A percentile compares a stretch with the other conserved stretches of the same genome.
phyloP scores from a whole-genome alignment of 1,140 invertebrate species.

The Atta cephalotes region DNA sequence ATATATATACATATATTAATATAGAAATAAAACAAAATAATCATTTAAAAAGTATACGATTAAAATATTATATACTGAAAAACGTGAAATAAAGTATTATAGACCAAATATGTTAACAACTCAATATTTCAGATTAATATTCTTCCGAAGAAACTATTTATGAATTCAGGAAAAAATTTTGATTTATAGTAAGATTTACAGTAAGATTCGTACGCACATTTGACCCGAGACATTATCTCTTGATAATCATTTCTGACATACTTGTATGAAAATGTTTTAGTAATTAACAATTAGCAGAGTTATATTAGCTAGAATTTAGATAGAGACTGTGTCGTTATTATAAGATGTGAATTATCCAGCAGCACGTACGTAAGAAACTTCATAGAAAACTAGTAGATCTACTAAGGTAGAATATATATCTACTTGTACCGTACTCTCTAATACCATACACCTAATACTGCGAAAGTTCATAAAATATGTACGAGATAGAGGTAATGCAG shows the following conservation, averaged over 20 bases:
- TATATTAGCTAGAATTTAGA: neutral
- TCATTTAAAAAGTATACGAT: neutral
- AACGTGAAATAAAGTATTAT: neutral
- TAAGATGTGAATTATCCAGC: neutral
- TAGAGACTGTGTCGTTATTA: neutral
- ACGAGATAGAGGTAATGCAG: neutral
- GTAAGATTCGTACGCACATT: neutral
- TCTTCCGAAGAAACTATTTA: neutral
- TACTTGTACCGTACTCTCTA: neutral
- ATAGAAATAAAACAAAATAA: neutral
- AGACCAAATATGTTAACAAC: neutral
- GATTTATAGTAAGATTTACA: neutral
- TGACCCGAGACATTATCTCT: neutral
- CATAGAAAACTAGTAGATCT: neutral
- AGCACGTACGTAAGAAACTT: too few relatives aligned
- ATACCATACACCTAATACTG: neutral
- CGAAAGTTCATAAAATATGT: conserved; percentile 31
- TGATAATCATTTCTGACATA: neutral
- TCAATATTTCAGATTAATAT: neutral
- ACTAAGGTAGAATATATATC: neutral
- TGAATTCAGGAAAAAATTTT: neutral
- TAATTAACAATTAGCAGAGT: neutral
- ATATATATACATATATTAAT: neutral
- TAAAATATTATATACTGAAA: neutral
- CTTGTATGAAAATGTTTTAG: neutral